These are phyloP conservation scores for Quadroppia sp. DNA, from an alignment of 2,888 invertebrate genomes.

Conservation along the genomic window DNA sequence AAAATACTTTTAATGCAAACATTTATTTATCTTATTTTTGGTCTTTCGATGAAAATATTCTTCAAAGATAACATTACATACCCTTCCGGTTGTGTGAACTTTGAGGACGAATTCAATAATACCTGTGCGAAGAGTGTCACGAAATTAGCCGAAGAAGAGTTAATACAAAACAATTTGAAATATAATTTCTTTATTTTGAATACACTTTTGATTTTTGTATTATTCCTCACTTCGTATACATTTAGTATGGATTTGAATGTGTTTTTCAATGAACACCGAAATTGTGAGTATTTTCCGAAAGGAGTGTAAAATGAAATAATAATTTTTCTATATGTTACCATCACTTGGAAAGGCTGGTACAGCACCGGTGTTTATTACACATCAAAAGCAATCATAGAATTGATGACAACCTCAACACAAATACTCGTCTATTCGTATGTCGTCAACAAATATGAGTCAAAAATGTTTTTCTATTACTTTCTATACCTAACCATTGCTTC, in stretches of 20 bases:
- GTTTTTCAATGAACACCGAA: constrained; percentile 37
- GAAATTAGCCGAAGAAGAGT: not conserved
- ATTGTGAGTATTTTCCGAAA: constrained; percentile 14
- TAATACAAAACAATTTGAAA: not conserved
- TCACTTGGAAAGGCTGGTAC: constrained; percentile 2
- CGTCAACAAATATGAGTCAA: not conserved
- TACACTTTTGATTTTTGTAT: no score
- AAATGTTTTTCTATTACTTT: not conserved
- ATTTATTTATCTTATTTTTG: not conserved
- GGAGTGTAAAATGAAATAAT: not conserved
- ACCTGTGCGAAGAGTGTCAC: constrained; percentile 15
- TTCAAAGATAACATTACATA: constrained; percentile 22
- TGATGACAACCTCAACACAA: not conserved
- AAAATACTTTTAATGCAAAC: not conserved
- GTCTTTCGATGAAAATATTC: not conserved
- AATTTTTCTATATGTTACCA: not conserved
- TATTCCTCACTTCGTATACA: no score
- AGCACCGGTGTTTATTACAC: constrained; percentile 17
- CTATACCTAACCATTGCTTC: not conserved
- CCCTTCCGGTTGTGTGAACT: constrained; percentile 27
- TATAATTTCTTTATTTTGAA: not conserved
- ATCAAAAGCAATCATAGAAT: not conserved
- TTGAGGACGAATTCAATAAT: constrained; percentile 33
- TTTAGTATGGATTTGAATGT: constrained; percentile 14
- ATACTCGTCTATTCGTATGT: not conserved